A percentile compares a stretch with the other conserved stretches of the same genome.
Evolutionary conservation across 2,888 invertebrate genomes (phyloP).

Genomic region (Aleiodes leptofemur): DNA sequence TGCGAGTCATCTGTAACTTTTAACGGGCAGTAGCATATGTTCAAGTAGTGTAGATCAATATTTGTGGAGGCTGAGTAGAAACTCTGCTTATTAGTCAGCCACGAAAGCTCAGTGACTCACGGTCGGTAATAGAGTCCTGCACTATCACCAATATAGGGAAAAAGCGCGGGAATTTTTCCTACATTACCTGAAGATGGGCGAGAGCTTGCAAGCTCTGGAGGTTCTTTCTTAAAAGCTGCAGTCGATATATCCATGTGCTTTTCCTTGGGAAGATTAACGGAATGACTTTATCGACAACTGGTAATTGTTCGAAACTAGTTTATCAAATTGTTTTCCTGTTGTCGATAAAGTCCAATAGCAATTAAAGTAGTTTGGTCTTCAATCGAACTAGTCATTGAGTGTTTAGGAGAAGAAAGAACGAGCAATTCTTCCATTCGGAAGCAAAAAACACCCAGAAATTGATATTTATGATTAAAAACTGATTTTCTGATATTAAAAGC

Average conservation of each 20-base stretch:
- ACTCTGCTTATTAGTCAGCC: neutral
- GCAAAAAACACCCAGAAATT: no score
- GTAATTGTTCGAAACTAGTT: no score
- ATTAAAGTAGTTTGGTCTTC: no score
- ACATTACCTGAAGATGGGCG: neutral
- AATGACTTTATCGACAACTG: neutral
- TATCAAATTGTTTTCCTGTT: no score
- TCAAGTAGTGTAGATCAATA: conserved; percentile 4
- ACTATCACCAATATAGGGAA: neutral
- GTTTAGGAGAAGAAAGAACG: no score
- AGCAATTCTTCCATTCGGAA: no score
- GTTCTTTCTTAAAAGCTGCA: neutral
- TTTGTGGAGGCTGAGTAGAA: neutral
- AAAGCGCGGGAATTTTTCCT: no score
- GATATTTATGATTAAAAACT: no score
- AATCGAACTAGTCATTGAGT: no score
- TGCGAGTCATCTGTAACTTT: neutral
- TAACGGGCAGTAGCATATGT: neutral
- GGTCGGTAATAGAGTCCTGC: neutral
- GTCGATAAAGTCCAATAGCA: no score
- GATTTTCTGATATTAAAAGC: no score
- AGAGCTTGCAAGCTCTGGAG: neutral
- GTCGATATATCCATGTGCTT: conserved; percentile 12
- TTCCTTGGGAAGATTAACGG: neutral
- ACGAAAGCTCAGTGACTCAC: neutral